Base-by-base conservation (phyloP, 1,140 invertebrate species). In the Ooceraea biroi region DNA sequence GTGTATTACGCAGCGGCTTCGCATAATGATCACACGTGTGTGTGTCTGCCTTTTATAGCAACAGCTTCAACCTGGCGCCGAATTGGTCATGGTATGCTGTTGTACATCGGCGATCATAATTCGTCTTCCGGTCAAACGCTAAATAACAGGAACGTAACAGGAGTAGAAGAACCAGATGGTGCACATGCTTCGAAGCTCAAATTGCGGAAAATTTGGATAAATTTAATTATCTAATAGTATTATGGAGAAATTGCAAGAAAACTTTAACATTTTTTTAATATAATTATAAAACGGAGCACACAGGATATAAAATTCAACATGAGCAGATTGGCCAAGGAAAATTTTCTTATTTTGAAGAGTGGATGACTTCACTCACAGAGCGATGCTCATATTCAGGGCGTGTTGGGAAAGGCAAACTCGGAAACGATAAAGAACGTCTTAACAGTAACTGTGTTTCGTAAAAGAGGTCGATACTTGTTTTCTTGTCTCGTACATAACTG, bases 1-100 rank as follows among this genome's bases (percentile, higher is more conserved):
- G 41, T 44, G 46, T 63, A 17, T 71, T 57, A 71, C 76, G 65
- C 76, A 30, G 41, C 76, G 22, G 36, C 57, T 78, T 58, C 73
- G 27, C 73, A 25, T 77, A 77, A 71, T 36, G 36, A 48, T 2
- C 22, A 19, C 50, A 36, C 36, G 36, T 7, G 25, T 63, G 36
- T 55, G 11, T 55, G 11, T 30, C 44, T 3, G 65, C 44, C 68
- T 74, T 50, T 74, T 82, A 41, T 19, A 69, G 74, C 30, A 12
- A 36, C 60, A 4, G 17, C 27, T 69, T 17, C 12, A n/a, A 17
- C n/a, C 50, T 55, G 46, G 25, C 30, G 30, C 30, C 48, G 74
- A 77, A 50, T 52, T 12, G 58, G 11, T 52, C 73, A 14, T 57
- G 44, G 44, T 17, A 27, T 22, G 46, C 44, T n/a, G 44, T 11